Evolutionary conservation across 1,140 invertebrate species (phyloP).

Genomic region (Dufourea novaeangliae): DNA sequence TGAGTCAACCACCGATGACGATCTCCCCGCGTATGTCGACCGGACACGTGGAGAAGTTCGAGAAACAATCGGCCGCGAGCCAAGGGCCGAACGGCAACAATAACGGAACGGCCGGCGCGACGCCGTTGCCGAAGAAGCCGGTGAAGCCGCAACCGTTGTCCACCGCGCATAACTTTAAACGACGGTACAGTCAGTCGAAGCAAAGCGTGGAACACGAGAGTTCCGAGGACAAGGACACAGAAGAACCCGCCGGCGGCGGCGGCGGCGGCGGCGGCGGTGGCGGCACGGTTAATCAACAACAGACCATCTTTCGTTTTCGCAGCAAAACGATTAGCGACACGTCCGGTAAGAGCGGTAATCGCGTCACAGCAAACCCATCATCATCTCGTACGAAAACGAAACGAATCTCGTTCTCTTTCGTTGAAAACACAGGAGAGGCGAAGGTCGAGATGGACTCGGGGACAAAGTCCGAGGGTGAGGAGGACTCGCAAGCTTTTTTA

Average conservation of each 20-base stretch:
- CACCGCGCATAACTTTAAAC: constrained; percentile 87
- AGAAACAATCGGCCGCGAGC: constrained; percentile 64
- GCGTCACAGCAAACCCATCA: too few relatives aligned
- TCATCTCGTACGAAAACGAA: too few relatives aligned
- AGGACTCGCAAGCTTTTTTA: constrained; percentile 87
- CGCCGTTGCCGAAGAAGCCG: constrained; percentile 76
- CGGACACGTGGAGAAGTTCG: constrained; percentile 78
- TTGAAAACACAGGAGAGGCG: constrained; percentile 71
- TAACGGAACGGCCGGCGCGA: constrained; percentile 75
- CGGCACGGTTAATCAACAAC: constrained; percentile 74
- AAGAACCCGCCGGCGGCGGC: too few relatives aligned
- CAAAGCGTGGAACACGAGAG: constrained; percentile 92
- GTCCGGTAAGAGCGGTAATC: constrained; percentile 82
- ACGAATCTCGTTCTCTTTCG: too few relatives aligned
- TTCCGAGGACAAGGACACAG: constrained; percentile 77
- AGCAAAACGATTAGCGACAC: constrained; percentile 95
- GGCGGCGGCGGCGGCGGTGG: too few relatives aligned
- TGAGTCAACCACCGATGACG: constrained; percentile 76
- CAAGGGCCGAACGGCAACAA: constrained; percentile 68
- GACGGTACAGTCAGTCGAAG: constrained; percentile 93
- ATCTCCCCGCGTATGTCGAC: constrained; percentile 76
- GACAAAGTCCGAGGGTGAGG: constrained; percentile 93
- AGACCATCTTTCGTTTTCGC: constrained; percentile 87
- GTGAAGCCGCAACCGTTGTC: constrained; percentile 83
- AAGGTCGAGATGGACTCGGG: constrained; percentile 86